A percentile compares a stretch with the other conserved stretches of the same genome.
Evolutionary conservation across 2,113 vertebrate species (phyloP).

Genomic region (Anseranas semipalmata): DNA sequence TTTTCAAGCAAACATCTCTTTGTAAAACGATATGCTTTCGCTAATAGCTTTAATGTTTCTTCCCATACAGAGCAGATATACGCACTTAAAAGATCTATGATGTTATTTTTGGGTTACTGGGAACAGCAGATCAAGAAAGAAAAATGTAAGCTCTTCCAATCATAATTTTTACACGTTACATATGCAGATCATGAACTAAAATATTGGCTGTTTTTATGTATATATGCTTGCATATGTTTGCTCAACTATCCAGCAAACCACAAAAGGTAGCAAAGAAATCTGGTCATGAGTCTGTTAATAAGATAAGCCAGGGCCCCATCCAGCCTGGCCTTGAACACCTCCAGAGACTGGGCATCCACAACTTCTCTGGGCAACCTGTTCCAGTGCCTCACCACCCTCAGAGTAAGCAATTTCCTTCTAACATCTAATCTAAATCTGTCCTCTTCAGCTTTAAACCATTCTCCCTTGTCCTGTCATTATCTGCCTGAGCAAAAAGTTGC

Average conservation of each 20-base stretch:
- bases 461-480: too few species aligned
- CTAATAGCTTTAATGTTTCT: not conserved
- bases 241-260: not conserved
- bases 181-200: not conserved
- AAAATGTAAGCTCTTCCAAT: not conserved
- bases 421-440: too few species aligned
- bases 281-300: not conserved
- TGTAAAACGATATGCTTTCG: not conserved
- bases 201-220: not conserved
- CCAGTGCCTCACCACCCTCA: too few species aligned
- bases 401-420: too few species aligned
- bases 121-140: not conserved
- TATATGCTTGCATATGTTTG: accelerated
- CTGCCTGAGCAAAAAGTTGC: too few species aligned
- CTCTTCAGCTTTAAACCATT: too few species aligned
- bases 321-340: too few species aligned
- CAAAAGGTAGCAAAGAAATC: not conserved
- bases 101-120: not conserved
- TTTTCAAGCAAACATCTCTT: not conserved
- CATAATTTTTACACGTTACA: not conserved
- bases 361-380: too few species aligned
- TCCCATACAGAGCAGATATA: not conserved
- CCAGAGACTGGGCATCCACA: too few species aligned
- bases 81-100: not conserved
- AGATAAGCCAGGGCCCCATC: not conserved